phyloP scores from a whole-genome alignment of 2,888 invertebrate species.

The Incurvaria masculella region DNA sequence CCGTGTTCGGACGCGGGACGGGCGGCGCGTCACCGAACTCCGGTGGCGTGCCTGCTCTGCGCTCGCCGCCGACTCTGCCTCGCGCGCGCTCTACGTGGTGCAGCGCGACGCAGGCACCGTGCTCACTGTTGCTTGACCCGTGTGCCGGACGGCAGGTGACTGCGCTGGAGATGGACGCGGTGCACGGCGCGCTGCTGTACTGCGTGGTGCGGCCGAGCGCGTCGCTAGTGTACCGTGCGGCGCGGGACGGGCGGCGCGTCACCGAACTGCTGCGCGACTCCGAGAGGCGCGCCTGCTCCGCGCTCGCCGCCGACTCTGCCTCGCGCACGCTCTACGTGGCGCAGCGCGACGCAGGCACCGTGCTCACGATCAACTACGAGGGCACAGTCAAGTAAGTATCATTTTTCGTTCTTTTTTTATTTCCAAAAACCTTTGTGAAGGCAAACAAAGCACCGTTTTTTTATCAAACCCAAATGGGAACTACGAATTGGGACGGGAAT shows the following conservation, averaged over 20 bases:
- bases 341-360: constrained; percentile 53
- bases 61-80: constrained; percentile 48
- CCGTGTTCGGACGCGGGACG: constrained; percentile 55
- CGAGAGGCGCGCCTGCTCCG: constrained; percentile 32
- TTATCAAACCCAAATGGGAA: background rate
- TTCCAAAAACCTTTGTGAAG: too few relatives aligned
- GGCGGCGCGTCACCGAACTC: constrained; percentile 40
- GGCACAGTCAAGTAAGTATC: constrained; percentile 26
- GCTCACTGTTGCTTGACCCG: constrained; percentile 23
- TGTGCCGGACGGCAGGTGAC: constrained; percentile 55
- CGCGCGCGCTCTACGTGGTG: constrained; percentile 69
- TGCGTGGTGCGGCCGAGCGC: constrained; percentile 41
- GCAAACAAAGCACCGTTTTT: background rate
- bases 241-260: constrained; percentile 49
- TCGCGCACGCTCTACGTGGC: constrained; percentile 70
- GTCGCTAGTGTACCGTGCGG: constrained; percentile 49
- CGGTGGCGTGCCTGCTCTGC: constrained; percentile 37
- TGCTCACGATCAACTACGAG: constrained; percentile 35
- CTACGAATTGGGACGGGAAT: background rate
- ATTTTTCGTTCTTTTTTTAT: too few relatives aligned
- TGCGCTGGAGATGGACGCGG: constrained; percentile 63
- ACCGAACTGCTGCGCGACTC: constrained; percentile 36
- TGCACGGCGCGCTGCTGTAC: constrained; percentile 57
- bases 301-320: constrained; percentile 50
- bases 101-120: constrained; percentile 55